Evolutionary conservation across 2,113 vertebrate genomes (phyloP).

Genomic region (Dissostichus mawsoni): DNA sequence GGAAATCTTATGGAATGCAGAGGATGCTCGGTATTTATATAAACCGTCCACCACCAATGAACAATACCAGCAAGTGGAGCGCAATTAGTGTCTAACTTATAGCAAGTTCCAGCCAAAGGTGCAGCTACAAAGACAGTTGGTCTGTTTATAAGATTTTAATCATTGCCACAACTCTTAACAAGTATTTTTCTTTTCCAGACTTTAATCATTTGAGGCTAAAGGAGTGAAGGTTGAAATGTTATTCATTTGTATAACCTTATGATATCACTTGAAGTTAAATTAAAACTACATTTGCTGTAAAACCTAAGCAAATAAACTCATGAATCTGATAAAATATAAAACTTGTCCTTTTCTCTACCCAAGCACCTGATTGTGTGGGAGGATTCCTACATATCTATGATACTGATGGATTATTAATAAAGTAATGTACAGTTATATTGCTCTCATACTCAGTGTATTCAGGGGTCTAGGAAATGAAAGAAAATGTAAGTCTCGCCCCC

Average conservation of each 20-base stretch:
- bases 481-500: background rate
- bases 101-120: slow-evolving; percentile 21
- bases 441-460: background rate
- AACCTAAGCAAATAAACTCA: too few relatives aligned
- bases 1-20: slow-evolving; percentile 44
- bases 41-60: slow-evolving; percentile 15
- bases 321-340: background rate
- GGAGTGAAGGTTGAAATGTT: background rate
- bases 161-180: background rate
- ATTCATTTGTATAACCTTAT: background rate
- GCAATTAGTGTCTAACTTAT: slow-evolving; percentile 33
- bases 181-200: background rate
- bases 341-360: background rate
- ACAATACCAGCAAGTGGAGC: slow-evolving; percentile 27
- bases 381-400: background rate
- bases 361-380: slow-evolving; percentile 7
- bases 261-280: background rate
- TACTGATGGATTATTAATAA: background rate
- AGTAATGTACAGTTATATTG: slow-evolving; percentile 1
- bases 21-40: slow-evolving; percentile 21
- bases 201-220: background rate
- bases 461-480: background rate
- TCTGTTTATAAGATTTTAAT: background rate
- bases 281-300: background rate
- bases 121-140: slow-evolving; percentile 15